phyloP scores from a whole-genome alignment of 2,888 invertebrate genomes.

The Dynastes hyllus region DNA sequence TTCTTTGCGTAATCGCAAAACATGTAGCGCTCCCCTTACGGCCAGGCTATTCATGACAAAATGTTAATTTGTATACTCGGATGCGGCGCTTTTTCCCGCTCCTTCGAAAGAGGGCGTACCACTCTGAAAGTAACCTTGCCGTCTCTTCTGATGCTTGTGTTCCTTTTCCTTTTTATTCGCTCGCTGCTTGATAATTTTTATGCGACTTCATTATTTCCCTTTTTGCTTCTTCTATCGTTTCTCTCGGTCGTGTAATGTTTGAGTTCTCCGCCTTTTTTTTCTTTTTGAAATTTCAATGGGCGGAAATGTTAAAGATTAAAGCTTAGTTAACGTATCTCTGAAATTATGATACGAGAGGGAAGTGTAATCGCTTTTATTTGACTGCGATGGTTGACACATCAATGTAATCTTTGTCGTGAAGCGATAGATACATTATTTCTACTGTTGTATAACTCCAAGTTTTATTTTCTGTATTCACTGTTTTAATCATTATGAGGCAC shows the following conservation, averaged over 20 bases:
- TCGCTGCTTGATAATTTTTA: slow-evolving; percentile 42
- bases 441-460: too few species aligned
- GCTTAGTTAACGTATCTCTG: not conserved
- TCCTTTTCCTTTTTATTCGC: slow-evolving; percentile 21
- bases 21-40: slow-evolving; percentile 29
- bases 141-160: not conserved
- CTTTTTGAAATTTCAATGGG: not conserved
- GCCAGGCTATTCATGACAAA: slow-evolving; percentile 43
- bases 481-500: too few species aligned
- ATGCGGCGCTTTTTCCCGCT: slow-evolving; percentile 35
- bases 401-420: too few species aligned
- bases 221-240: slow-evolving; percentile 22
- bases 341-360: too few species aligned
- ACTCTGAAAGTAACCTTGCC: not conserved
- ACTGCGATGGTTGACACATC: too few species aligned
- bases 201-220: slow-evolving; percentile 42
- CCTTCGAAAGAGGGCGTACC: slow-evolving; percentile 6
- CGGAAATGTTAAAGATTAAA: not conserved
- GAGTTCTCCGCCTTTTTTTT: not conserved
- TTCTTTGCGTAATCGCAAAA: slow-evolving; percentile 47
- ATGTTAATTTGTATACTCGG: slow-evolving; percentile 50
- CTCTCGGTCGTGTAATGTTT: not conserved
- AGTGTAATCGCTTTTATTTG: too few species aligned
- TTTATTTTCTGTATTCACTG: too few species aligned
- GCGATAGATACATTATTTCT: too few species aligned